Conservation (phyloP, 1,140 invertebrate species). For the Halyomorpha halys region DNA sequence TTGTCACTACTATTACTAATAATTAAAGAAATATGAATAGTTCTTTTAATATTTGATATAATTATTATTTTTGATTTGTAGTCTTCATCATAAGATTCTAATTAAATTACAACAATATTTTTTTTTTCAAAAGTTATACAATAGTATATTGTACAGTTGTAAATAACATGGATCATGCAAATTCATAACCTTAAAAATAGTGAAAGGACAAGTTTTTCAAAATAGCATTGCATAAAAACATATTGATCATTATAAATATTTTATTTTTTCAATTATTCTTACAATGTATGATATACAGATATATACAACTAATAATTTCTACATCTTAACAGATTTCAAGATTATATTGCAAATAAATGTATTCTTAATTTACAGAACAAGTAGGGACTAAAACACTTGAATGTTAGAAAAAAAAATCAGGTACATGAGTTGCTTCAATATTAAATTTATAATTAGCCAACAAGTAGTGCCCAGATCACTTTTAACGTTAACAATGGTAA, state of each 20-base stretch:
- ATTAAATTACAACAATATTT: too few species aligned
- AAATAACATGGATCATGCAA: too few species aligned
- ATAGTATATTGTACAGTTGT: too few species aligned
- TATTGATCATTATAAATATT: slow-evolving; percentile 12
- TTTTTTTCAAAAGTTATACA: too few species aligned
- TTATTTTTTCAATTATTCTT: slow-evolving; percentile 9
- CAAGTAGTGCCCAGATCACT: slow-evolving; percentile 18
- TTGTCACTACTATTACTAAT: background rate
- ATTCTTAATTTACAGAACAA: slow-evolving; percentile 18
- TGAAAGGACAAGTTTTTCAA: too few species aligned
- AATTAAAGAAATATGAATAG: background rate
- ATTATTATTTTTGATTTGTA: too few species aligned
- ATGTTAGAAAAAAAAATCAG: slow-evolving; percentile 16
- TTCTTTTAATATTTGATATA: too few species aligned
- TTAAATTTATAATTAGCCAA: slow-evolving; percentile 17
- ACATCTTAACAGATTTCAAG: slow-evolving; percentile 1
- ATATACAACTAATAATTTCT: slow-evolving; percentile 14
- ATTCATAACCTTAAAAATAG: too few species aligned
- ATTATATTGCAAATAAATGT: slow-evolving; percentile 6
- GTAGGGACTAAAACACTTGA: slow-evolving; percentile 11
- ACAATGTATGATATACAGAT: slow-evolving; percentile 7
- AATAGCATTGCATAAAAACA: background rate
- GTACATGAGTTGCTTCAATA: slow-evolving; percentile 19
- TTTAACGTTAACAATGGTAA: slow-evolving; percentile 2
- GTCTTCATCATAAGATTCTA: too few species aligned